Percentiles rank a stretch among this genome's conserved stretches.
These are phyloP conservation scores for Coelinius sp. DNA, from an alignment of 2,888 invertebrate genomes.

Conservation along the genomic window DNA sequence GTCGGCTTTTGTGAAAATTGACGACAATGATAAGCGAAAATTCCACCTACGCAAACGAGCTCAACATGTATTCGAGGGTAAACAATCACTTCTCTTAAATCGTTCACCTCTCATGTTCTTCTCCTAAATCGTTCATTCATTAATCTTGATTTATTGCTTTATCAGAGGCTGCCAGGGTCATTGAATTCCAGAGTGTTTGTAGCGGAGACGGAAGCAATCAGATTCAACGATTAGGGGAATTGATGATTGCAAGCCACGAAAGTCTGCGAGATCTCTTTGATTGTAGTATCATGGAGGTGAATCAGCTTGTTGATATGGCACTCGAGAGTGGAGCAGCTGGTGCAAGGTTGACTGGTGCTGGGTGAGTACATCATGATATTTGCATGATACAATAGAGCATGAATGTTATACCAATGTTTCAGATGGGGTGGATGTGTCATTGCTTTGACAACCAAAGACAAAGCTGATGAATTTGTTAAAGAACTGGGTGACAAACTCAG, in stretches of 20 bases:
- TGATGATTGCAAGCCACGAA: constrained; percentile 92
- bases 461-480: constrained; percentile 79
- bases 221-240: constrained; percentile 77
- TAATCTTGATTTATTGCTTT: constrained; percentile 25
- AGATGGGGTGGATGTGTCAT: constrained; percentile 98
- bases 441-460: constrained; percentile 81
- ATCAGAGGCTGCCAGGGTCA: constrained; percentile 88
- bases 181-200: constrained; percentile 63
- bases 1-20: constrained; percentile 77
- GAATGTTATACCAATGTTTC: constrained; percentile 36
- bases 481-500: constrained; percentile 80
- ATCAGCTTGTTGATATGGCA: constrained; percentile 84
- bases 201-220: constrained; percentile 67
- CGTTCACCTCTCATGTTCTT: background rate
- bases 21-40: constrained; percentile 76
- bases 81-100: constrained; percentile 43
- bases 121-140: constrained; percentile 12
- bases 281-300: constrained; percentile 92
- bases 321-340: constrained; percentile 80
- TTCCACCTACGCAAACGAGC: constrained; percentile 90
- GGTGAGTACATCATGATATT: constrained; percentile 71
- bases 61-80: constrained; percentile 88
- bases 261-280: constrained; percentile 90
- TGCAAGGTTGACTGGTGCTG: constrained; percentile 96
- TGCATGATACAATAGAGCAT: background rate